Percentiles rank a stretch among this genome's conserved stretches.
Conservation (phyloP, 92 coral and sea anemone species). For the Pocillopora grandis region DNA sequence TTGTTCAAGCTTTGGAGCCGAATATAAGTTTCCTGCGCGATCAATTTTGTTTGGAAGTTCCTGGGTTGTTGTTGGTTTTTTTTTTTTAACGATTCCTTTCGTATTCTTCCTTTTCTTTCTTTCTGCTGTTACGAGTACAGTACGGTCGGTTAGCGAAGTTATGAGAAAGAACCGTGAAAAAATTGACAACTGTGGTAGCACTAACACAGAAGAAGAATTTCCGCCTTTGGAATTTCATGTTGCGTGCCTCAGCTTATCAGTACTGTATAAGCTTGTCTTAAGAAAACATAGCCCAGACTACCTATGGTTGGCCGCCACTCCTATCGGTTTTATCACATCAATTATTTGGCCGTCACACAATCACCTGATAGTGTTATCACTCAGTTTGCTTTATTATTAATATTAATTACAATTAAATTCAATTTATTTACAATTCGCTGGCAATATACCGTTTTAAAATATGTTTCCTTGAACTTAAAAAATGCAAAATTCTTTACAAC, state of each 20-base stretch:
- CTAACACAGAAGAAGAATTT: background rate
- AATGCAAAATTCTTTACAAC: background rate
- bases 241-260: conserved; percentile 35
- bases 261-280: conserved; percentile 20
- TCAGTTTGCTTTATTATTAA: conserved; percentile 28
- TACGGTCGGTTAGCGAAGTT: too few relatives aligned
- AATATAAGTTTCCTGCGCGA: too few relatives aligned
- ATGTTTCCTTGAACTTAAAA: background rate
- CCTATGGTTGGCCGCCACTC: background rate
- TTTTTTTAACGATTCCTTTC: too few relatives aligned
- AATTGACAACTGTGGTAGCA: background rate
- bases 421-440: conserved; percentile 12
- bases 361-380: conserved; percentile 19
- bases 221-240: conserved; percentile 2
- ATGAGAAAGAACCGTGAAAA: background rate
- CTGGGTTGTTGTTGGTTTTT: too few relatives aligned
- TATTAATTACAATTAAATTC: conserved; percentile 22
- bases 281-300: conserved; percentile 15
- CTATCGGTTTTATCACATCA: background rate
- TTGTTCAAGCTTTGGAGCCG: too few relatives aligned
- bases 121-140: too few relatives aligned
- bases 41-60: too few relatives aligned
- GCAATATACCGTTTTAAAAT: conserved; percentile 6
- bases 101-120: too few relatives aligned
- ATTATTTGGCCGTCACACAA: conserved; percentile 15